phyloP scores from a whole-genome alignment of 2,888 invertebrate genomes.

The Trachelus troglodyta region DNA sequence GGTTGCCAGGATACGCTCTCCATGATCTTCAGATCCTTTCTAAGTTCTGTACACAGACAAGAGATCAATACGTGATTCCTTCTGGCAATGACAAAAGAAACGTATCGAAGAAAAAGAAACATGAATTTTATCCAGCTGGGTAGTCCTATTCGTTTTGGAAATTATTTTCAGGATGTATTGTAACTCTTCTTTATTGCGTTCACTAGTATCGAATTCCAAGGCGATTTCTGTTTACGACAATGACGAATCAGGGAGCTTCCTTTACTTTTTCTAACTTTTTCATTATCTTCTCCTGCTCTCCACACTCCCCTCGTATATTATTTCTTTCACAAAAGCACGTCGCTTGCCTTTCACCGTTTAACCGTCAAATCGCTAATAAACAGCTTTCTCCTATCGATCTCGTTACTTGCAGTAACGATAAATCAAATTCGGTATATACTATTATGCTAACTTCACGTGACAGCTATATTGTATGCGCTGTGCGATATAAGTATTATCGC shows the following conservation, averaged over 20 bases:
- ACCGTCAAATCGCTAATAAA: neutral
- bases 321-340: neutral
- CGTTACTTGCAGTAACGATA: neutral
- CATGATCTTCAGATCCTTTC: neutral
- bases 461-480: neutral
- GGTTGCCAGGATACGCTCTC: neutral
- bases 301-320: neutral
- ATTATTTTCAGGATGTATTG: neutral
- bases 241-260: neutral
- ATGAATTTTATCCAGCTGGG: neutral
- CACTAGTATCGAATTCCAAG: neutral
- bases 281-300: neutral
- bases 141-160: neutral
- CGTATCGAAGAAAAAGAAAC: neutral
- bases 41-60: neutral
- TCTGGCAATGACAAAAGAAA: neutral
- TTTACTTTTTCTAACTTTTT: neutral
- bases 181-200: neutral
- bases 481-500: neutral
- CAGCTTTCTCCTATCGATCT: neutral
- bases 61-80: neutral
- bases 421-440: neutral
- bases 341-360: neutral
- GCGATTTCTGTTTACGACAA: neutral
- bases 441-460: neutral